Evolutionary conservation across 2,888 invertebrate species (phyloP).

Genomic region (Luffia ferchaultella): DNA sequence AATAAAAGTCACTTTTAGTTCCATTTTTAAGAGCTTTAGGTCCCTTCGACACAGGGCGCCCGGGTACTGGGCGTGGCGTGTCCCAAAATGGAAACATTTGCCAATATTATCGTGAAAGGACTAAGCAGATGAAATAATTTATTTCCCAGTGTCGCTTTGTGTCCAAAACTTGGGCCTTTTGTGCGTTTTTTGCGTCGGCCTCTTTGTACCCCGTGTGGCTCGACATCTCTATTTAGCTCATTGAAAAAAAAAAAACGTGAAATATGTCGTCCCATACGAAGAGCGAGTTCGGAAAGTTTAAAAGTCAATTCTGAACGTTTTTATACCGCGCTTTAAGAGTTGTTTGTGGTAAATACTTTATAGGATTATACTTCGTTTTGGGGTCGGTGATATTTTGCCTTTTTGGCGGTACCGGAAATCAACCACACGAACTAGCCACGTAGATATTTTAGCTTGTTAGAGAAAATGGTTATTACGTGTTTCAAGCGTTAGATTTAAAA

Average conservation of each 20-base stretch:
- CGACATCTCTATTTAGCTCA: conserved; percentile 58
- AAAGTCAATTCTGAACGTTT: neutral
- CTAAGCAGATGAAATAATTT: conserved; percentile 65
- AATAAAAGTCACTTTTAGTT: too few relatives aligned
- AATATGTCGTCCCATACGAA: neutral
- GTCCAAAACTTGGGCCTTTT: conserved; percentile 56
- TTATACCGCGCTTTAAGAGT: neutral
- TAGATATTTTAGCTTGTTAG: too few relatives aligned
- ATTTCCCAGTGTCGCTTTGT: conserved; percentile 63
- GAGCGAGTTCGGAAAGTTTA: neutral
- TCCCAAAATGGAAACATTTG: conserved; percentile 62
- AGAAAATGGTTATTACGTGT: too few relatives aligned
- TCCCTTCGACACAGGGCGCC: neutral
- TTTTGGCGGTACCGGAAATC: too few relatives aligned
- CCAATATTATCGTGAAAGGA: conserved; percentile 65
- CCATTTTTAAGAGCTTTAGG: too few relatives aligned
- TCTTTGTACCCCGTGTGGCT: conserved; percentile 49
- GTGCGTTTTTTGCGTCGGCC: conserved; percentile 53
- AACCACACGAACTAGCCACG: too few relatives aligned
- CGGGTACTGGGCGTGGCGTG: conserved; percentile 45
- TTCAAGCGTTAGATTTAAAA: too few relatives aligned
- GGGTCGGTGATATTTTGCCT: too few relatives aligned
- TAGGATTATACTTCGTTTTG: too few relatives aligned
- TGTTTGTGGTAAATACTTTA: too few relatives aligned
- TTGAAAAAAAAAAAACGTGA: conserved; percentile 27